These are phyloP conservation scores for Drosophila cardini DNA, from an alignment of 1,140 invertebrate genomes.

Conservation along the genomic window DNA sequence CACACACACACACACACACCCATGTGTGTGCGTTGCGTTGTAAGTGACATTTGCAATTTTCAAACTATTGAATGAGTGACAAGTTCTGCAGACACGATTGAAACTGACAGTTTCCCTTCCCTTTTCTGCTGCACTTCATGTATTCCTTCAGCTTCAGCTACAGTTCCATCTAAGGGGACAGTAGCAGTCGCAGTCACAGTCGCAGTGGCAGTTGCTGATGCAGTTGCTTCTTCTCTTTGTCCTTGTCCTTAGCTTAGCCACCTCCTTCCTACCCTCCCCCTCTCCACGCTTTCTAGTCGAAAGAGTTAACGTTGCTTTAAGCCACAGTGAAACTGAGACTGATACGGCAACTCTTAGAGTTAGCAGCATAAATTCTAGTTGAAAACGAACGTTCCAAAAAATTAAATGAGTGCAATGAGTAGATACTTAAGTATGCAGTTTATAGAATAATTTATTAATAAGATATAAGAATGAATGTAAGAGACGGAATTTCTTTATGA, in stretches of 20 bases:
- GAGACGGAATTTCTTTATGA: no score
- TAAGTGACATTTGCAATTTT: constrained; percentile 85
- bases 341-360: background rate
- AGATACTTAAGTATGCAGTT: background rate
- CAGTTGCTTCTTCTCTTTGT: constrained; percentile 8
- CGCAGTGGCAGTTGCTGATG: constrained; percentile 3
- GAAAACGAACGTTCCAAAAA: constrained; percentile 22
- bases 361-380: background rate
- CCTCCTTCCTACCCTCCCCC: background rate
- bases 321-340: background rate
- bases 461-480: background rate
- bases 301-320: constrained; percentile 13
- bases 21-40: constrained; percentile 55
- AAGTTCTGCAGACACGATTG: constrained; percentile 84
- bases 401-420: constrained; percentile 21
- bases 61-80: constrained; percentile 84
- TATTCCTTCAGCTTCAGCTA: constrained; percentile 23
- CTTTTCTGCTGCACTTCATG: constrained; percentile 26
- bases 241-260: constrained; percentile 7
- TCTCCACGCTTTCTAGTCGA: background rate
- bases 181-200: constrained; percentile 14
- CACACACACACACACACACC: constrained; percentile 11
- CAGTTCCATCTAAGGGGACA: constrained; percentile 15
- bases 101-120: constrained; percentile 72
- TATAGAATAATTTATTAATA: constrained; percentile 21